phyloP scores from a whole-genome alignment of 1,140 invertebrate genomes.

The Sinella curviseta region DNA sequence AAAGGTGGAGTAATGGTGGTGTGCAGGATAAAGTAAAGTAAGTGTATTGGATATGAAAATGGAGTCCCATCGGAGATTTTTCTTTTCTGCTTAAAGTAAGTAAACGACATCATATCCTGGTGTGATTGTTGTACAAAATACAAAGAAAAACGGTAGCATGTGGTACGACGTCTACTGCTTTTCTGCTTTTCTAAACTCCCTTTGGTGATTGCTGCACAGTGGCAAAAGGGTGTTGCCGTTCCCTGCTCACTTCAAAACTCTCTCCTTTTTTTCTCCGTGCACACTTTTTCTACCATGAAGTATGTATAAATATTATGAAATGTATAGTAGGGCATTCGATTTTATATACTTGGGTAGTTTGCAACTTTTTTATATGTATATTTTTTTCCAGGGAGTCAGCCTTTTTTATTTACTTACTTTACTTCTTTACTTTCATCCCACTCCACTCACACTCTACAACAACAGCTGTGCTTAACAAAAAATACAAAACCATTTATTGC shows the following conservation, averaged over 20 bases:
- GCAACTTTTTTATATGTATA: too few relatives aligned
- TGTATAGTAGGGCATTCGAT: too few relatives aligned
- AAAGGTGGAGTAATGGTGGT: not conserved
- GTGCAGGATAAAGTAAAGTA: not conserved
- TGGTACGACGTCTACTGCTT: not conserved
- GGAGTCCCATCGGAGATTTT: not conserved
- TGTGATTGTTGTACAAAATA: not conserved
- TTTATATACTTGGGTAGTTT: too few relatives aligned
- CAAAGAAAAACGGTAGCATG: not conserved
- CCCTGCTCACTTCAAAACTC: too few relatives aligned
- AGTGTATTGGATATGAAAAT: not conserved
- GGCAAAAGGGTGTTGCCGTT: not conserved
- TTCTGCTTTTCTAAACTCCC: not conserved
- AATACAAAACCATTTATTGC: not conserved
- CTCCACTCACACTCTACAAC: too few relatives aligned
- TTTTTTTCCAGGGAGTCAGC: too few relatives aligned
- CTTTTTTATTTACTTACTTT: too few relatives aligned
- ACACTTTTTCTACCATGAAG: too few relatives aligned
- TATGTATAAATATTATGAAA: too few relatives aligned
- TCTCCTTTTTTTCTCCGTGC: too few relatives aligned
- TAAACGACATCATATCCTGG: not conserved
- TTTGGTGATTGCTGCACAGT: not conserved
- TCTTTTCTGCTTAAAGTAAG: not conserved
- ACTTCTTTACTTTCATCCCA: not conserved
- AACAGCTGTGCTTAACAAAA: not conserved